Conservation (phyloP, 1,140 invertebrate genomes). For the Scaptomyza graminum region DNA sequence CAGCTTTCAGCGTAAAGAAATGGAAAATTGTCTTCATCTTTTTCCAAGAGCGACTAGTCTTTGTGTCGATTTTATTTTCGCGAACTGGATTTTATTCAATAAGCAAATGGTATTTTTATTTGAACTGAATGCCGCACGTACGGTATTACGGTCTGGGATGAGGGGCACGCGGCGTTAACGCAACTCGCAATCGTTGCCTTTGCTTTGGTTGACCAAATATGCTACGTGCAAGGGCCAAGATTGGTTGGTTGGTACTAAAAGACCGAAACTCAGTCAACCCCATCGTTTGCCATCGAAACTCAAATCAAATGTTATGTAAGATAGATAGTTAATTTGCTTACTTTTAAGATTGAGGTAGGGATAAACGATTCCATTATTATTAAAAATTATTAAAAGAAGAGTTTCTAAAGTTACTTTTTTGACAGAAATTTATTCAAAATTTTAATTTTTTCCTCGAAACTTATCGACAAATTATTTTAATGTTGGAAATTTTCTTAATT, state of each 20-base stretch:
- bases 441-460: too few species aligned
- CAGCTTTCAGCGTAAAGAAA: slow-evolving; percentile 20
- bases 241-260: background rate
- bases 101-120: slow-evolving; percentile 54
- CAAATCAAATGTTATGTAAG: slow-evolving; percentile 50
- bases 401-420: too few species aligned
- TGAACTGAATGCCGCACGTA: slow-evolving; percentile 60
- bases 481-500: too few species aligned
- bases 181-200: slow-evolving; percentile 27
- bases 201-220: slow-evolving; percentile 46
- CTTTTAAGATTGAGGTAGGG: too few species aligned
- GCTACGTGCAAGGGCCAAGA: slow-evolving; percentile 44
- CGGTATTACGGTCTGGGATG: slow-evolving; percentile 46
- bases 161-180: slow-evolving; percentile 46
- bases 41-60: background rate
- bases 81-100: slow-evolving; percentile 7
- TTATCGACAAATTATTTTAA: too few species aligned
- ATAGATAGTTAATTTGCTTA: too few species aligned
- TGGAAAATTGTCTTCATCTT: slow-evolving; percentile 3
- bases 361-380: too few species aligned
- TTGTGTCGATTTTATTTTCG: background rate
- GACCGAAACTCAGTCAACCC: slow-evolving; percentile 26
- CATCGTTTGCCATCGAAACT: slow-evolving; percentile 51
- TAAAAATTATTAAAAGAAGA: too few species aligned
- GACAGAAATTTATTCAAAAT: too few species aligned